Percentiles rank a stretch among this genome's conserved stretches.
These are phyloP conservation scores for Tricholaema leucomelas DNA, from an alignment of 2,113 vertebrate genomes.

Conservation along the genomic window DNA sequence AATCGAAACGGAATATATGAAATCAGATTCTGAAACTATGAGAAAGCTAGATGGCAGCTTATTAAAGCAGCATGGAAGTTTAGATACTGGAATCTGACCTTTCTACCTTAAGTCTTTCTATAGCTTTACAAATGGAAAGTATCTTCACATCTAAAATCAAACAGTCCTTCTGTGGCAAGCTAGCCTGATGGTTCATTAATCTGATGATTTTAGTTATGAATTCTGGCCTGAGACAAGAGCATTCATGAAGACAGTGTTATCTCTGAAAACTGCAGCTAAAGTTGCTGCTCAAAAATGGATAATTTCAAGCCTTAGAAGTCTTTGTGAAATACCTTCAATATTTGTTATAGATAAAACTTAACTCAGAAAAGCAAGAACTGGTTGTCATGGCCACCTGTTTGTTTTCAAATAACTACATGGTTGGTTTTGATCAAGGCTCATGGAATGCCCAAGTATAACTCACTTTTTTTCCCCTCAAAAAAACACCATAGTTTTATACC, in stretches of 20 bases:
- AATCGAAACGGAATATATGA: not conserved
- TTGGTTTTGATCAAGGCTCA: not conserved
- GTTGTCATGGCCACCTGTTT: not conserved
- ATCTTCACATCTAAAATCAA: not conserved
- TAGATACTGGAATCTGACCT: not conserved
- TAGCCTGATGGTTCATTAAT: not conserved
- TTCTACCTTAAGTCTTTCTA: not conserved
- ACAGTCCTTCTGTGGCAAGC: not conserved
- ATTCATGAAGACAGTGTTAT: slow-evolving; percentile 78
- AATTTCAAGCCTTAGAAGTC: slow-evolving; percentile 78
- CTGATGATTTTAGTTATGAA: slow-evolving; percentile 67
- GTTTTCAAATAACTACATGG: not conserved
- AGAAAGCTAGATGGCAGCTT: not conserved
- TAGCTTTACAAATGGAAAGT: not conserved
- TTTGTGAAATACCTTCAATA: slow-evolving; percentile 78
- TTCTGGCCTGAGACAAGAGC: slow-evolving; percentile 80
- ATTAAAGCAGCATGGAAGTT: slow-evolving; percentile 4
- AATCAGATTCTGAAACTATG: not conserved
- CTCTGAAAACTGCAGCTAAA: slow-evolving; percentile 78
- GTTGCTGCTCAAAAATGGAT: slow-evolving; percentile 75
- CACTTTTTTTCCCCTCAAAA: not conserved
- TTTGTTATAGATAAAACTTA: slow-evolving; percentile 80
- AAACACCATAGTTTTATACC: not conserved
- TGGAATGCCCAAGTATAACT: not conserved
- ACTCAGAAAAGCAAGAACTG: not conserved